These are phyloP conservation scores for Pyrrhia umbra DNA, from an alignment of 2,888 invertebrate species.

Conservation along the genomic window DNA sequence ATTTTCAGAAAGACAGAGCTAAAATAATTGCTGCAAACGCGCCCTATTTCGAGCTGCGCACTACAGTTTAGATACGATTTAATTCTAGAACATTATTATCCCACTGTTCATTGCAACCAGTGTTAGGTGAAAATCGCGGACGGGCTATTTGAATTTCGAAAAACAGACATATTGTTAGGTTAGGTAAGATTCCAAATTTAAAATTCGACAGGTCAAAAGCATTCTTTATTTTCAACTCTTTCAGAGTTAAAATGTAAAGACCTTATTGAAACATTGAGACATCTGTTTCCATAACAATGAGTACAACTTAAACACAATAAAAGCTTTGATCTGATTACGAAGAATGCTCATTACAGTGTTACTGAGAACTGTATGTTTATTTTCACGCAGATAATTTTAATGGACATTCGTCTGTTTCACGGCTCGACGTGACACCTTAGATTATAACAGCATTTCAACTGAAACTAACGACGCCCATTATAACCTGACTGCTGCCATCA, in stretches of 20 bases:
- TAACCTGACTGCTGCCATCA: constrained; percentile 64
- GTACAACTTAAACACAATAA: constrained; percentile 56
- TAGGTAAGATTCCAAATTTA: constrained; percentile 14
- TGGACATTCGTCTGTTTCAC: constrained; percentile 70
- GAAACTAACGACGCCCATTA: constrained; percentile 68
- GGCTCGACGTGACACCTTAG: constrained; percentile 68
- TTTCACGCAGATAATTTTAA: constrained; percentile 73
- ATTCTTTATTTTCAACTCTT: constrained; percentile 4
- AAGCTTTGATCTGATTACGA: constrained; percentile 66
- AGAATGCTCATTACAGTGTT: constrained; percentile 63
- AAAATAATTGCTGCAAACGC: constrained; percentile 89
- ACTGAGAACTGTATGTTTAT: constrained; percentile 74
- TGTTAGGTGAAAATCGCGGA: constrained; percentile 38
- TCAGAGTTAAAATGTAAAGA: constrained; percentile 27
- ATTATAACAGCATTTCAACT: constrained; percentile 66
- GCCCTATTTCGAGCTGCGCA: constrained; percentile 88
- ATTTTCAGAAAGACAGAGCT: constrained; percentile 90
- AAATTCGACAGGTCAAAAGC: background rate
- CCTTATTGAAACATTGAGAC: constrained; percentile 46
- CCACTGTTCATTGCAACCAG: constrained; percentile 71
- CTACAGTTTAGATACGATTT: constrained; percentile 85
- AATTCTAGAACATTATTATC: constrained; percentile 85
- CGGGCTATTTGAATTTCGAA: constrained; percentile 41
- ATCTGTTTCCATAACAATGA: constrained; percentile 51
- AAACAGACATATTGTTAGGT: background rate